These are phyloP conservation scores for Ciona savignyi DNA, from an alignment of 23 tunicate genomes.

Conservation along the genomic window DNA sequence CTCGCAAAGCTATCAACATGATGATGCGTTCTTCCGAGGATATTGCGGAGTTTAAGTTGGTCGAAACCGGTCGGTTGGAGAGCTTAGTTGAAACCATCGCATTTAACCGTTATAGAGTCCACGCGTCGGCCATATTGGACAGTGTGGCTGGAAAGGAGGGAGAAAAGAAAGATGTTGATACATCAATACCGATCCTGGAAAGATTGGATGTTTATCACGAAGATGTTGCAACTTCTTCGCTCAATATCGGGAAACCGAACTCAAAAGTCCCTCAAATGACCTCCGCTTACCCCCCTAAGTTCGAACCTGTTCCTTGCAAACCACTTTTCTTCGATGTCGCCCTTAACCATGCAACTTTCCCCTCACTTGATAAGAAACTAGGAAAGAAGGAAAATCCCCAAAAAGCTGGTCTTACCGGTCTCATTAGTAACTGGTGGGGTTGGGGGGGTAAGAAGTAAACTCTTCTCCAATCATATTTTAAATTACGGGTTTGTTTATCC, in stretches of 20 bases:
- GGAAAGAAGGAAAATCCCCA: constrained; percentile 44
- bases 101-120: constrained; percentile 70
- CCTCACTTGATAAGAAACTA: constrained; percentile 65
- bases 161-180: constrained; percentile 11
- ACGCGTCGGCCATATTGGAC: constrained; percentile 75
- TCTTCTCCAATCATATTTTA: neutral
- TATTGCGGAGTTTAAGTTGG: constrained; percentile 33
- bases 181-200: constrained; percentile 32
- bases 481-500: too few relatives aligned
- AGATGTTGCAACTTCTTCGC: constrained; percentile 10
- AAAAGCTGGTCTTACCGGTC: constrained; percentile 64
- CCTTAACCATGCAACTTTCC: constrained; percentile 60
- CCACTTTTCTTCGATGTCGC: constrained; percentile 91
- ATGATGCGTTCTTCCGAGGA: constrained; percentile 2
- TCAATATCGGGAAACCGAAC: constrained; percentile 7
- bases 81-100: constrained; percentile 70
- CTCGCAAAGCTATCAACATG: constrained; percentile 31
- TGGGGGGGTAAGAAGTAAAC: constrained; percentile 84
- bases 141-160: constrained; percentile 36
- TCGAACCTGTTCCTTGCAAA: constrained; percentile 78
- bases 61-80: constrained; percentile 26
- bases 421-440: constrained; percentile 77
- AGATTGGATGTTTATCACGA: constrained; percentile 39
- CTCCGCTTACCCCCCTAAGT: constrained; percentile 67
- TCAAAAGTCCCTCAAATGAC: constrained; percentile 42